Base-by-base conservation (phyloP, 2,888 invertebrate genomes). In the Himalopsyche tibetana region DNA sequence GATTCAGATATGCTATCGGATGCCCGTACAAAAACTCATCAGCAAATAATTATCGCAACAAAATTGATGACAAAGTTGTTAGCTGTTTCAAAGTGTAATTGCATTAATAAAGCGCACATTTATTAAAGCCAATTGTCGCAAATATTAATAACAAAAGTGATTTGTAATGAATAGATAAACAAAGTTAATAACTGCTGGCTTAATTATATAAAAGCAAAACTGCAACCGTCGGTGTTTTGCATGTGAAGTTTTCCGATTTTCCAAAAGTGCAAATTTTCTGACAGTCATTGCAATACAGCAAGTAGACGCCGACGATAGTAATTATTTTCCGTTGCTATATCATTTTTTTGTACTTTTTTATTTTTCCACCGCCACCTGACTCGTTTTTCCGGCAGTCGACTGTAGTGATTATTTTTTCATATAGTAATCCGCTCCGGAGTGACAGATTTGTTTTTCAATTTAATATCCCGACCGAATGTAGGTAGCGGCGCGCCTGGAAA, bases 401-500 rank as follows among this genome's bases (percentile, higher is more conserved):
- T 55, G 55, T 82, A 19, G 82, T 45, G 84, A 55, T 84, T 84
- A 80, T 84, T 84, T 80, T 84, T 84, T 80, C 80, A 80, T 84
- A 79, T 15, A 79, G 69, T 79, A 55, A 80, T 84, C 79, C 63
- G 80, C 38, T 42, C 45, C 80, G 80, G 45, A 36, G 42, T 28
- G 79, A 80, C 55, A 84, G 79, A 74, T 86, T 86, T 86, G 55
- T 86, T 86, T 84, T 86, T 82, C 86, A 79, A 81, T 86, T 84
- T 84, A 84, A 84, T 82, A 86, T 86, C 81, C 63, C 82, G 81
- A 74, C 82, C 45, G 55, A 82, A 80, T 82, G 80, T 63, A 63
- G 63, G 63, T 63, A 38, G 83, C 28, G 86, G 74, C 51, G 51
- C 84, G 86, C 86, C 74, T 82, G 84, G 86, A 86, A 82, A 86